These are phyloP conservation scores for Eclectus roratus DNA, from an alignment of 2,113 vertebrate species.

Conservation along the genomic window DNA sequence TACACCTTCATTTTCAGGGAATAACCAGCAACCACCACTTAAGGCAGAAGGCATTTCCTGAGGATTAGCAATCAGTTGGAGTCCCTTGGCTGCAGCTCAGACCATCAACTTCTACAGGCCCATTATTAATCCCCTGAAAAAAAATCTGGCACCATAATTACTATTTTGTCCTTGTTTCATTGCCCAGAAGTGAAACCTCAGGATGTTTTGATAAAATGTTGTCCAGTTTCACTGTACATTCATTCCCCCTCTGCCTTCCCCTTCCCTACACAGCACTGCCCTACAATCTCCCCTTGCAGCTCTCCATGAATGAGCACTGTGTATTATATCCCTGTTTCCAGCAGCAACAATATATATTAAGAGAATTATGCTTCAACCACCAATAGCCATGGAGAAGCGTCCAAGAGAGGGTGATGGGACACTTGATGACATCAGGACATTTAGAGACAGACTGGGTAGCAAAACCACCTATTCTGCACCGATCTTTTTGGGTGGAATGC, in stretches of 20 bases:
- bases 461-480: background rate
- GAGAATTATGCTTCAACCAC: background rate
- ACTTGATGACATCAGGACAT: background rate
- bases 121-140: slow-evolving; percentile 42
- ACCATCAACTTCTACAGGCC: slow-evolving; percentile 12
- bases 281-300: background rate
- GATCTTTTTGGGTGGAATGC: background rate
- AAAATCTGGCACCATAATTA: background rate
- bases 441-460: background rate
- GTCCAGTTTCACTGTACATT: background rate
- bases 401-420: background rate
- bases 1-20: slow-evolving; percentile 5
- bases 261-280: background rate
- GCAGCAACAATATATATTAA: background rate
- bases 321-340: background rate
- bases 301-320: background rate
- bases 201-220: background rate
- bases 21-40: slow-evolving; percentile 36
- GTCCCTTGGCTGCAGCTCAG: slow-evolving; percentile 5
- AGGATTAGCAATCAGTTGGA: slow-evolving; percentile 51
- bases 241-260: background rate
- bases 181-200: background rate
- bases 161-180: slow-evolving; percentile 27
- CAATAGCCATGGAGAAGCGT: background rate
- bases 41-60: slow-evolving; percentile 57